Conservation (phyloP, 2,888 invertebrate species). For the Acrocyrtus sp. region DNA sequence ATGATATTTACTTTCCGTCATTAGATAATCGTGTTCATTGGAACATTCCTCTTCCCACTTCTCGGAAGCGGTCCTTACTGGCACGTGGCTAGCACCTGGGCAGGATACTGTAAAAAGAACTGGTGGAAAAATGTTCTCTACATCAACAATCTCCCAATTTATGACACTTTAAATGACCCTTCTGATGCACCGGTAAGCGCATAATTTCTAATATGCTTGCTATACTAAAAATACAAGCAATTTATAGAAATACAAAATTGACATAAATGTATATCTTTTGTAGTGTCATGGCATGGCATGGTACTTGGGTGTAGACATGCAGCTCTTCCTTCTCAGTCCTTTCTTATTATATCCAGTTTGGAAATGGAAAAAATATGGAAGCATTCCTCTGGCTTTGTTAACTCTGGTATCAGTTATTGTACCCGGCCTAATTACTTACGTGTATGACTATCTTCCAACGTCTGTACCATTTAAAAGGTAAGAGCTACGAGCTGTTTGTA, state of each 20-base stretch:
- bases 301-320: constrained; percentile 59
- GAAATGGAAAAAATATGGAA: constrained; percentile 50
- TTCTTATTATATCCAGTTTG: constrained; percentile 53
- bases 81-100: constrained; percentile 61
- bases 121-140: constrained; percentile 64
- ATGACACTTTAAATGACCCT: constrained; percentile 35
- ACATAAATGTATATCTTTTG: constrained; percentile 1
- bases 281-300: constrained; percentile 56
- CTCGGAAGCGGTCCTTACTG: constrained; percentile 66
- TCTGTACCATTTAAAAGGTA: constrained; percentile 47
- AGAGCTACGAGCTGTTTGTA: neutral
- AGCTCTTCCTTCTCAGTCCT: constrained; percentile 51
- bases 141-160: constrained; percentile 61
- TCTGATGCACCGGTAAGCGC: constrained; percentile 48
- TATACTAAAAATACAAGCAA: neutral
- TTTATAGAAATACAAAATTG: neutral
- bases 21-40: constrained; percentile 13
- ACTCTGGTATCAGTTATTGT: constrained; percentile 42
- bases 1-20: neutral
- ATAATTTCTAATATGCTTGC: neutral
- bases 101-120: constrained; percentile 53
- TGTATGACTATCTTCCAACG: constrained; percentile 42
- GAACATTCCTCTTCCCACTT: constrained; percentile 62
- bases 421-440: constrained; percentile 49
- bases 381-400: constrained; percentile 23